phyloP scores from a whole-genome alignment of 2,888 invertebrate genomes.

The Minunthozetes semirufus region DNA sequence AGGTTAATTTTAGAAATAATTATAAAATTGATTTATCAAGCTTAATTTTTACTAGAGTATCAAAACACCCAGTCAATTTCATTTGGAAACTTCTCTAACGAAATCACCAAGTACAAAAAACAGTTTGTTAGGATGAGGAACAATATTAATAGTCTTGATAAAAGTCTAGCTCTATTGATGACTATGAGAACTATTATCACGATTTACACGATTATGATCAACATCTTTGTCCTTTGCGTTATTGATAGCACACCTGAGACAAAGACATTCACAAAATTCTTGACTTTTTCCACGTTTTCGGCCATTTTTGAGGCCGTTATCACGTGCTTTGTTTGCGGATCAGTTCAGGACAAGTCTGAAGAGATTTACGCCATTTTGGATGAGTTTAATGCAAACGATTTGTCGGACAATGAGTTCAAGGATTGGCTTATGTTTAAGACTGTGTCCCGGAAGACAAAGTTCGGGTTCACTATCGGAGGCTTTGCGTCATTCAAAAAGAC shows the following conservation, averaged over 20 bases:
- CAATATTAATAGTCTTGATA: not conserved
- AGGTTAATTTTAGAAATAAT: too few relatives aligned
- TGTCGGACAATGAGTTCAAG: not conserved
- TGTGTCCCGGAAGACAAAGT: not conserved
- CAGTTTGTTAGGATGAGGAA: not conserved
- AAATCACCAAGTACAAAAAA: not conserved
- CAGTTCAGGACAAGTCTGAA: not conserved
- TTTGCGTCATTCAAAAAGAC: not conserved
- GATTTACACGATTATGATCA: not conserved
- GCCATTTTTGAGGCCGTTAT: not conserved
- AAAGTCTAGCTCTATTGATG: not conserved
- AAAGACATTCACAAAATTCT: not conserved
- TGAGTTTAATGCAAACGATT: not conserved
- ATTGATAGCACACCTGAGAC: not conserved
- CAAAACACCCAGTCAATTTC: too few relatives aligned
- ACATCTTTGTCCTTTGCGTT: not conserved
- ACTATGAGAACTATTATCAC: not conserved
- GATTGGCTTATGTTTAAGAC: not conserved
- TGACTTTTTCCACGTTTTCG: not conserved
- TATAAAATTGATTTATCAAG: too few relatives aligned
- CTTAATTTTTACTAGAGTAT: too few relatives aligned
- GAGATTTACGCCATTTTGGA: not conserved
- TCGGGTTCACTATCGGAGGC: not conserved
- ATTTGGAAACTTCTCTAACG: too few relatives aligned
- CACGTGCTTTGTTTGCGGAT: not conserved